These are phyloP conservation scores for Drosophila merina DNA, from an alignment of 2,888 invertebrate genomes.

Conservation along the genomic window DNA sequence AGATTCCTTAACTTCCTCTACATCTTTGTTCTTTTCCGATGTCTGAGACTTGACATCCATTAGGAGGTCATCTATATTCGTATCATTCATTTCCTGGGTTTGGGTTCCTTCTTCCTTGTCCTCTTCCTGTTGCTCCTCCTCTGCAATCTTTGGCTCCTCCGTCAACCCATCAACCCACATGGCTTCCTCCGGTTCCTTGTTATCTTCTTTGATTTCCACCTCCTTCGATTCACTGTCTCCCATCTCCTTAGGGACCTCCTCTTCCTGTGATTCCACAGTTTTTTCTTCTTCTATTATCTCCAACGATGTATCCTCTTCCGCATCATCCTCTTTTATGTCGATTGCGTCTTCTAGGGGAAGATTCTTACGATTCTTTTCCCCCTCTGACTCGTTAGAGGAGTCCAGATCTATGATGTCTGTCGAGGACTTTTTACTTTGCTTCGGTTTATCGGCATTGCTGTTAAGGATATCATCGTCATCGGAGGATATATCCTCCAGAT, in stretches of 20 bases:
- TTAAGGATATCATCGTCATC: slow-evolving; percentile 44
- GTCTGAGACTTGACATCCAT: neutral
- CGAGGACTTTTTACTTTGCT: neutral
- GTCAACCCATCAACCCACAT: neutral
- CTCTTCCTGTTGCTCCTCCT: neutral
- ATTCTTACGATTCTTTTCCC: neutral
- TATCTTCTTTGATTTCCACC: neutral
- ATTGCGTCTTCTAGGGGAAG: neutral
- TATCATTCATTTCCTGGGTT: slow-evolving; percentile 29
- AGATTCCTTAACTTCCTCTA: neutral
- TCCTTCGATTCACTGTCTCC: neutral
- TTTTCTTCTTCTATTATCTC: neutral
- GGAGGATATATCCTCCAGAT: slow-evolving; percentile 54
- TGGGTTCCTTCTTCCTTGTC: neutral
- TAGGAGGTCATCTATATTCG: slow-evolving; percentile 8
- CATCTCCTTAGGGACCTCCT: neutral
- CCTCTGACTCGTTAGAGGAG: slow-evolving; percentile 46
- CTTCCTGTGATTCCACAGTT: neutral
- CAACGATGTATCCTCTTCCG: neutral
- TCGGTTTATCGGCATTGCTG: neutral
- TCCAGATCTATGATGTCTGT: slow-evolving; percentile 59
- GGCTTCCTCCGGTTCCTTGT: neutral
- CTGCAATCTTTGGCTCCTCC: neutral
- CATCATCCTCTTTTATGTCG: neutral
- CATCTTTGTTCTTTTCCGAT: neutral